Base-by-base conservation (phyloP, 2,113 vertebrate genomes). In the Pseudopipra pipra region DNA sequence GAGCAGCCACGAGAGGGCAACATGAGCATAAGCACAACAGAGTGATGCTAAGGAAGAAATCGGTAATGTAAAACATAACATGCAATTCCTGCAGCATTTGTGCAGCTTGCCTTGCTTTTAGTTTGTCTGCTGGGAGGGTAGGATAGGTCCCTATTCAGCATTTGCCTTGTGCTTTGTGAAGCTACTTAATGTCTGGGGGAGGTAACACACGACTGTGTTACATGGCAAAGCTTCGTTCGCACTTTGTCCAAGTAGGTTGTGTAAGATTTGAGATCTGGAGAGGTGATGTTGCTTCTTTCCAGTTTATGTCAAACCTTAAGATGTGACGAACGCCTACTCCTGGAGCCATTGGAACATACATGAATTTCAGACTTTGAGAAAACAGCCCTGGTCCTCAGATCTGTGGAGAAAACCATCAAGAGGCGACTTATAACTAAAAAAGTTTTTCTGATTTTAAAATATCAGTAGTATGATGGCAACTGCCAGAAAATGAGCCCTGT, bases 1-100 rank as follows among this genome's bases (percentile, higher is more conserved):
- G 12, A 68, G 65, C 86, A 94, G 49, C 95, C 96, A 93, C 96
- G 51, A 95, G 95, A 95, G 96, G 96, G 96, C 96, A 94, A 97
- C 95, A 81, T 23, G 96, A 90, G 93, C 95, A 92, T 71, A 92
- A 93, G 83, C 76, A 75, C 90, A 44, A 12, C 39, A 2, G 51
- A 30, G 23, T 0, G 65, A 43, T 6, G 65, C 5, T 30, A 0
- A 28, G 25, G 21, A 7, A 44, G 75, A 41, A 20, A 44, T 9
- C 2, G 0, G 14, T 1, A 35, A 5, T 28, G 63, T 4, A 14
- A 77, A 74, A 23, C 3, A 0, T 1, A 30, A 21, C 15, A 28
- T 10, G 49, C 0, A 3, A 11, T 19, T 59, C 47, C 67, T 11
- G 75, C 63, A 43, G 68, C 51, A 0, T 31, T 74, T 31, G 10